Conservation (phyloP, 2,797 vertebrate genomes). For the Sparus aurata region DNA sequence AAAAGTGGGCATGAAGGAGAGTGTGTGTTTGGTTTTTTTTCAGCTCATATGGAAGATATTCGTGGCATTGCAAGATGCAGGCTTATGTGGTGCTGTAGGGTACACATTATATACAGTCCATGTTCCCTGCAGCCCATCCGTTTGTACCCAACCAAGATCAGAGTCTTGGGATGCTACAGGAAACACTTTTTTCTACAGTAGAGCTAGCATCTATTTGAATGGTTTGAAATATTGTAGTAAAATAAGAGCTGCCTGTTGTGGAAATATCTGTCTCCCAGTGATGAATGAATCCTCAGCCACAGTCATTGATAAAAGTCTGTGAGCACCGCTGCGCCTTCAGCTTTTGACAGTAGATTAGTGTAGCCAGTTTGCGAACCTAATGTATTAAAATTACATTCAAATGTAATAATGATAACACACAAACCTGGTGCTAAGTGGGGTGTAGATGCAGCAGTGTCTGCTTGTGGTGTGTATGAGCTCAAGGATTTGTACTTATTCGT, state of each 20-base stretch:
- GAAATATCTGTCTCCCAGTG: slow-evolving; percentile 4
- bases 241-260: slow-evolving; percentile 25
- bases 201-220: background rate
- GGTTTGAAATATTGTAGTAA: slow-evolving; percentile 17
- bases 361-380: slow-evolving; percentile 14
- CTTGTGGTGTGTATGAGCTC: slow-evolving; percentile 7
- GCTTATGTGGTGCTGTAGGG: slow-evolving; percentile 16
- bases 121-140: slow-evolving; percentile 25
- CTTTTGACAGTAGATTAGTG: slow-evolving; percentile 41
- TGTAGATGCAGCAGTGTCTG: slow-evolving; percentile 13
- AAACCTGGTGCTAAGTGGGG: background rate
- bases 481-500: background rate
- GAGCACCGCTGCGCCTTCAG: slow-evolving; percentile 28
- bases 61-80: slow-evolving; percentile 22
- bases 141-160: background rate
- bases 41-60: slow-evolving; percentile 26
- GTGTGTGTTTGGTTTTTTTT: slow-evolving; percentile 31
- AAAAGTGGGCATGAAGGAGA: slow-evolving; percentile 55
- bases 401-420: slow-evolving; percentile 20
- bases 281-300: slow-evolving; percentile 57
- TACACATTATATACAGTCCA: slow-evolving; percentile 24
- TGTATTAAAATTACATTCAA: slow-evolving; percentile 40
- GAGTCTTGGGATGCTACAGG: slow-evolving; percentile 14
- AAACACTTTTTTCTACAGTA: background rate
- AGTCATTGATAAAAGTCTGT: slow-evolving; percentile 45